Conservation (phyloP, 2,888 invertebrate genomes). For the Ormia ochracea region DNA sequence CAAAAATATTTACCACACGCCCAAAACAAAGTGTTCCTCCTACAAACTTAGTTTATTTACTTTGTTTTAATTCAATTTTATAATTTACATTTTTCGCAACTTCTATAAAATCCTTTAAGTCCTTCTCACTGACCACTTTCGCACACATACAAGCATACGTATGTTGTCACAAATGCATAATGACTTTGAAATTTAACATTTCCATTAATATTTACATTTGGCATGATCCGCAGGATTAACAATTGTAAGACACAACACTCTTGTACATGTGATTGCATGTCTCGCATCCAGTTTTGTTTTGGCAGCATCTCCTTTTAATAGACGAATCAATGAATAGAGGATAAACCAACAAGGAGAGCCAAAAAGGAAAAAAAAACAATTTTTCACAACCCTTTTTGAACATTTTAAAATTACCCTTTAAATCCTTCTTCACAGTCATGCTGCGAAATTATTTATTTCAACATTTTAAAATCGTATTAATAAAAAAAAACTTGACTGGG, state of each 20-base stretch:
- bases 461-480: constrained; percentile 70
- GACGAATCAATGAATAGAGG: background rate
- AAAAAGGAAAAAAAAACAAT: too few relatives aligned
- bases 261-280: background rate
- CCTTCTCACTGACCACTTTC: constrained; percentile 29
- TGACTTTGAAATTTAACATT: constrained; percentile 36
- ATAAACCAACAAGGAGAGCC: background rate
- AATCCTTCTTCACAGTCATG: constrained; percentile 41
- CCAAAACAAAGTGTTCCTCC: too few relatives aligned
- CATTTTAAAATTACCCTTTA: constrained; percentile 39
- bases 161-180: constrained; percentile 19
- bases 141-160: background rate
- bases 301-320: background rate
- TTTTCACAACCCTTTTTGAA: constrained; percentile 45
- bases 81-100: background rate
- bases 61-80: constrained; percentile 29
- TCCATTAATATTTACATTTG: constrained; percentile 57
- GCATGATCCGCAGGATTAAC: constrained; percentile 57
- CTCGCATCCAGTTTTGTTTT: constrained; percentile 23
- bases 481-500: constrained; percentile 33
- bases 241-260: constrained; percentile 36
- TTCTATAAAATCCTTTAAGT: background rate
- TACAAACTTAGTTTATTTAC: background rate
- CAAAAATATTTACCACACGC: too few relatives aligned
- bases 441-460: constrained; percentile 65